phyloP scores from a whole-genome alignment of 2,113 vertebrate genomes.

The Platycercus adscitus region DNA sequence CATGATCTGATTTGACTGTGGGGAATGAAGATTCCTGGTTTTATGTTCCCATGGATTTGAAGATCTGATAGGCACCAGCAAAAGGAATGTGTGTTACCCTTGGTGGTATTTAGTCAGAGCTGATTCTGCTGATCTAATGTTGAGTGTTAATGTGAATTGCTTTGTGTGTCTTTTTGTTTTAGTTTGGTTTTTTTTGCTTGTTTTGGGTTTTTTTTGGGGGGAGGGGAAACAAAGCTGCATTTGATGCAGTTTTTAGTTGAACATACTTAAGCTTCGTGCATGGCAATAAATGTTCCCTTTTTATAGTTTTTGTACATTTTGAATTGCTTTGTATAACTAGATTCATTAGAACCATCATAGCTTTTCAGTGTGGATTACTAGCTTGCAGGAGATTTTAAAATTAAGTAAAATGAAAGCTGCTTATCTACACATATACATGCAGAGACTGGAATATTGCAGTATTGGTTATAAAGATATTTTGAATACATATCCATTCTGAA shows the following conservation, averaged over 20 bases:
- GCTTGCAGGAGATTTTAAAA: conserved; percentile 48
- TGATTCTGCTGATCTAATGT: conserved; percentile 68
- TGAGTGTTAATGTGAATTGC: conserved; percentile 71
- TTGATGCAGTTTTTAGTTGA: conserved; percentile 75
- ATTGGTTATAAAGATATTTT: conserved; percentile 72
- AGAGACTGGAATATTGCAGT: conserved; percentile 67
- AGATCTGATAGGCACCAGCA: conserved; percentile 83
- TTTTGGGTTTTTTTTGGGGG: neutral
- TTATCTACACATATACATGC: conserved; percentile 63
- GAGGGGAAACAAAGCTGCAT: conserved; percentile 54
- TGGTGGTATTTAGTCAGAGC: conserved; percentile 68
- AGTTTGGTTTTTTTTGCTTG: neutral
- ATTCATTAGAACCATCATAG: conserved; percentile 35
- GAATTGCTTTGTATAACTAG: conserved; percentile 69
- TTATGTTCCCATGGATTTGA: conserved; percentile 67
- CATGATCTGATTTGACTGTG: conserved; percentile 72
- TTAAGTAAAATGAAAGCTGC: conserved; percentile 53
- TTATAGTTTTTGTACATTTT: conserved; percentile 80
- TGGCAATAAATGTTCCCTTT: conserved; percentile 73
- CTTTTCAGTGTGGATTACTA: conserved; percentile 63
- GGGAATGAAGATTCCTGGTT: conserved; percentile 60
- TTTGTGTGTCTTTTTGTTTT: conserved; percentile 47
- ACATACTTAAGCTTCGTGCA: conserved; percentile 55
- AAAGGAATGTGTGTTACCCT: conserved; percentile 73
- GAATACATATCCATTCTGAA: conserved; percentile 55